Evolutionary conservation across 92 coral and sea anemone genomes (phyloP), one percentile per base, ranked within the genome.

Genomic region (Palythoa caribaeorum): DNA sequence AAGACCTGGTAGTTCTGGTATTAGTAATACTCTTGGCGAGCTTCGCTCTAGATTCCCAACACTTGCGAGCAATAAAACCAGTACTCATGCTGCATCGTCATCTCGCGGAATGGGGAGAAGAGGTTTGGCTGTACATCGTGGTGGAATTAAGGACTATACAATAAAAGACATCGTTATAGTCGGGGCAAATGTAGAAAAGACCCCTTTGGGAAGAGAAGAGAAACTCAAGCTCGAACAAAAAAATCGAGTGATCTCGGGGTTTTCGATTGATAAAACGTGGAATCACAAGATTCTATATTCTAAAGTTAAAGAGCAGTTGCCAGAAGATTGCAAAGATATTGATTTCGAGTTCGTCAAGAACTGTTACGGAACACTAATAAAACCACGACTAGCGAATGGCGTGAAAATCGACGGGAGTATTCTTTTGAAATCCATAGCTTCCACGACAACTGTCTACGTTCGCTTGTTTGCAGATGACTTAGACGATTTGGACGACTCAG

Each of bases 301-400:
- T 20, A 90, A 76, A 71, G 62, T 87, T 19, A 40, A 90, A 79
- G 90, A 87, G 66, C 90, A 90, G 90, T 87, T 90, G 52, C 93
- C 90, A 13, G 84, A 87, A 28, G 88, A 90, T 54, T 87, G 93
- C 83, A 90, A 70, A 80, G 60, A 57, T 48, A 48, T 90, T 80
- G 93, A 87, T 19, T 80, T 78, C 38, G 88, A 90, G 77, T 80
- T 90, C 66, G 93, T 90, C 11, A 90, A 87, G 70, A 87, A 80
- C 69, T 52, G 84, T 73, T 74, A 36, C 50, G 93, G 87, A 70
- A 35, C 35, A 11, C 65, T 81, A 50, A 83, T 80, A 72, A 77
- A 35, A 63, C 93, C 93, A 59, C 79, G 87, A n/a, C 81, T 90
- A 62, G 90, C 93, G 17, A 75, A 48, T 71, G 93, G 87, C 21